Evolutionary conservation across 2,888 invertebrate species (phyloP).

Genomic region (Nycteola revayana): DNA sequence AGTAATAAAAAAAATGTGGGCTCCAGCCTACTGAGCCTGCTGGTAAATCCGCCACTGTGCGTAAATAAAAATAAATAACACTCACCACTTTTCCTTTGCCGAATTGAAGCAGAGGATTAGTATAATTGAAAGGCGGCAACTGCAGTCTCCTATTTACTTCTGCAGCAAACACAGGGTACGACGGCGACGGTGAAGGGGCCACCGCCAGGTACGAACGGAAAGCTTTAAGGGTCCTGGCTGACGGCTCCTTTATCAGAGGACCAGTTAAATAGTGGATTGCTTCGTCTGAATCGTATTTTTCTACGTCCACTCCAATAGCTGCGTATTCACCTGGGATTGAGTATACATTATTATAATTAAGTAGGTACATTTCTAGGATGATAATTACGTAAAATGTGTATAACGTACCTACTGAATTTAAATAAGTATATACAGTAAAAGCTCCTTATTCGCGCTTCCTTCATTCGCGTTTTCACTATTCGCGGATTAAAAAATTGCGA

Average conservation of each 20-base stretch:
- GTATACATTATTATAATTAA: no score
- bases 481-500: no score
- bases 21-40: no score
- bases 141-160: slow-evolving; percentile 93
- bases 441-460: no score
- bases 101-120: slow-evolving; percentile 87
- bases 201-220: slow-evolving; percentile 93
- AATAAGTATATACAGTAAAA: no score
- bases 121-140: slow-evolving; percentile 92
- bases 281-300: slow-evolving; percentile 90
- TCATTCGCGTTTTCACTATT: no score
- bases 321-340: slow-evolving; percentile 97
- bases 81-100: slow-evolving; percentile 89
- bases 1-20: no score
- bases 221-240: slow-evolving; percentile 84
- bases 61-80: no score
- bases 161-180: slow-evolving; percentile 87
- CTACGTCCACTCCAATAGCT: slow-evolving; percentile 94
- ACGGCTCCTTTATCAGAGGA: slow-evolving; percentile 84
- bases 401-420: no score
- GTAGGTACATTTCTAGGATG: no score
- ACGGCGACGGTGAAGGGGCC: slow-evolving; percentile 88
- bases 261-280: slow-evolving; percentile 92
- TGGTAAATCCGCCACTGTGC: no score
- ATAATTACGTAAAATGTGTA: no score